Evolutionary conservation across 2,797 vertebrate genomes (phyloP), one percentile per base, ranked within the genome.

Genomic region (Tapera naevia): DNA sequence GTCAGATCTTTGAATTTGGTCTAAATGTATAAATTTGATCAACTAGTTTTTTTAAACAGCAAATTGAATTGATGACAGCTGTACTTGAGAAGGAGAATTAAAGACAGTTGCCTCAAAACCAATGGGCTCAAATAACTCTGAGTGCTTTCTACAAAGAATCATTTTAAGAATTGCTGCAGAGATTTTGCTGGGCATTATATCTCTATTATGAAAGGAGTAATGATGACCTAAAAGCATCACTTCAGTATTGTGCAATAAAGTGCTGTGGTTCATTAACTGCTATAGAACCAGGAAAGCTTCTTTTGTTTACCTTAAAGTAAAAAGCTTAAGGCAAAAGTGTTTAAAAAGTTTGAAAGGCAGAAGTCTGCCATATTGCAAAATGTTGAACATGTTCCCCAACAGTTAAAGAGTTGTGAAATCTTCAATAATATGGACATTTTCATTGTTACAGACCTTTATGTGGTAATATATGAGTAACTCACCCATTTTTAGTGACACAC

Each of bases 151-250:
- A 95, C 45, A 85, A 93, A 96, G n/a, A 91, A 70, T 37, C 21
- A 73, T 86, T 92, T 91, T 93, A 95, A 96, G 35, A 11, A 32
- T 91, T 95, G 91, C 45, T 81, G 72, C 30, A 64, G 37, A 43
- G 6, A 45, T 46, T 93, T 83, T 73, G 41, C 90, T 80, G 75
- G 45, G 43, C 56, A 30, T 90, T 70, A 17, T 35, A 19, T 43
- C 37, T 73, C 81, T 94, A 19, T 81, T 95, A 46, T 94, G 75
- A 95, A 96, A 94, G 60, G 84, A 96, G 93, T 75, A 56, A 91
- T 74, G 80, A 79, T 92, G 57, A 24, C 48, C 61, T 85, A 93
- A 78, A 65, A 86, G 37, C 30, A 21, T 74, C 33, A 83, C 33
- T 95, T 93, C 88, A 67, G 45, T 76, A 65, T 23, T 81, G 57